Evolutionary conservation across 2,888 invertebrate genomes (phyloP).

Genomic region (Caenorhabditis sinica): DNA sequence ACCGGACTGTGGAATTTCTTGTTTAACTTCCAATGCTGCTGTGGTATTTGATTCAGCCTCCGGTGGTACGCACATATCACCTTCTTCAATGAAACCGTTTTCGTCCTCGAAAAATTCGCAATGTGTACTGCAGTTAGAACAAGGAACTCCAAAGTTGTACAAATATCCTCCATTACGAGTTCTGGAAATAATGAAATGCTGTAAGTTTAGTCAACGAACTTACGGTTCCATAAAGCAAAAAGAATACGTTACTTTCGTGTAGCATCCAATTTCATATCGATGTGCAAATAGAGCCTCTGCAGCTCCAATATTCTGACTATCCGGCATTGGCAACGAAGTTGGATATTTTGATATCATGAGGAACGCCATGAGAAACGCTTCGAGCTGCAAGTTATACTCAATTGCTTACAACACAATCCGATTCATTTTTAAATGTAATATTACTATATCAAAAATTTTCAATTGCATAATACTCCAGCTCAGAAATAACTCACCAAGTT

Average conservation of each 20-base stretch:
- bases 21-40: not conserved
- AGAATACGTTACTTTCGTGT: not conserved
- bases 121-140: conserved; percentile 10
- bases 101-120: conserved; percentile 3
- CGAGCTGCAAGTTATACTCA: conserved; percentile 27
- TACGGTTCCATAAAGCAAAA: conserved; percentile 16
- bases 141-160: not conserved
- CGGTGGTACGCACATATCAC: conserved; percentile 1
- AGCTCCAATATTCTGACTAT: not conserved
- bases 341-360: not conserved
- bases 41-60: not conserved
- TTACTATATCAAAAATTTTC: too few relatives aligned
- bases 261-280: conserved; percentile 26
- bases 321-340: not conserved
- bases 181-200: not conserved
- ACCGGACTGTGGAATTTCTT: not conserved
- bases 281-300: conserved; percentile 14
- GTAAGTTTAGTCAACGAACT: not conserved
- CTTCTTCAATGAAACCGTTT: not conserved
- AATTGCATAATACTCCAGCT: too few relatives aligned
- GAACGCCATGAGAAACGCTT: not conserved
- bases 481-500: not conserved
- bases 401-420: too few relatives aligned
- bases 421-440: too few relatives aligned
- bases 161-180: not conserved